Evolutionary conservation across 2,113 vertebrate species (phyloP).

Genomic region (Colistium nudipinnis): DNA sequence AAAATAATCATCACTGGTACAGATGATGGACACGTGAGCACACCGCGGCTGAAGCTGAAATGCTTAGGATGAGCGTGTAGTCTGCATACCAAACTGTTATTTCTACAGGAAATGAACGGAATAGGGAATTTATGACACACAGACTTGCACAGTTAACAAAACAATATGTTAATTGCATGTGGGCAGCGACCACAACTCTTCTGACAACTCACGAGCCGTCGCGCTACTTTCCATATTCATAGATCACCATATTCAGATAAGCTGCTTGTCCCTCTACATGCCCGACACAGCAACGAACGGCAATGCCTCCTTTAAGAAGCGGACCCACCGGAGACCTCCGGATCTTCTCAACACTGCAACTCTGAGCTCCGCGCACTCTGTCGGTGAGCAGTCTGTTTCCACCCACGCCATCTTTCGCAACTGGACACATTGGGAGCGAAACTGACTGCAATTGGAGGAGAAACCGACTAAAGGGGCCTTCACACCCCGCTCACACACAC

Average conservation of each 20-base stretch:
- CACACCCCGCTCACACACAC: neutral
- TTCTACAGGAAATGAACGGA: neutral
- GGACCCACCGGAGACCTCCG: slow-evolving; percentile 7
- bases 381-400: slow-evolving; percentile 25
- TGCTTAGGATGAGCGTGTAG: neutral
- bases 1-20: slow-evolving; percentile 6
- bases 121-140: neutral
- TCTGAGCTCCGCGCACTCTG: slow-evolving; percentile 20
- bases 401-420: slow-evolving; percentile 21
- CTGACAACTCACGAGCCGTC: neutral
- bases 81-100: neutral
- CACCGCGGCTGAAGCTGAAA: neutral
- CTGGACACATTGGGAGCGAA: slow-evolving; percentile 24
- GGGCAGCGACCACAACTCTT: neutral
- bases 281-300: neutral
- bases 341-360: slow-evolving; percentile 15
- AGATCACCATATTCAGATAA: slow-evolving; percentile 7
- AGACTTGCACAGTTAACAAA: neutral
- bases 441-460: slow-evolving; percentile 4
- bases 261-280: neutral
- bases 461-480: neutral
- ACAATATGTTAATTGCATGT: neutral
- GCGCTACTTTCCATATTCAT: neutral
- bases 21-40: neutral
- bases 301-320: slow-evolving; percentile 14